phyloP scores from a whole-genome alignment of 2,113 vertebrate species.

The Osmerus mordax region DNA sequence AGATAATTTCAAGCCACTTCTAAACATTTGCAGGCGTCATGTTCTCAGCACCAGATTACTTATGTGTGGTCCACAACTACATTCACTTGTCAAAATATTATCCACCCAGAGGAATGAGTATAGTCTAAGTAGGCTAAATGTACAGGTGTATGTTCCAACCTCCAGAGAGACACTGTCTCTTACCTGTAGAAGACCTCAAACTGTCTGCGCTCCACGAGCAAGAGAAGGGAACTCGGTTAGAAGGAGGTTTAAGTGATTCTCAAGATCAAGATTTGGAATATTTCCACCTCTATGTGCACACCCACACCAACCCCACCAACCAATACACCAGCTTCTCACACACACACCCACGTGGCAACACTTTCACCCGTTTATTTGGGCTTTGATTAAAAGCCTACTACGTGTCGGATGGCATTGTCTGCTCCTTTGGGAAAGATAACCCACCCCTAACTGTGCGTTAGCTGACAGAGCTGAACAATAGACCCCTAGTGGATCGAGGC shows the following conservation, averaged over 20 bases:
- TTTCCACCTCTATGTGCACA: background rate
- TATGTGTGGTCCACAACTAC: too few relatives aligned
- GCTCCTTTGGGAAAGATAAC: constrained; percentile 3
- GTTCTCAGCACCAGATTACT: too few relatives aligned
- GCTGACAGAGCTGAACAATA: background rate
- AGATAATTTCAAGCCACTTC: too few relatives aligned
- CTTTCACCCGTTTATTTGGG: background rate
- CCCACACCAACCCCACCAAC: background rate
- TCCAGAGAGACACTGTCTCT: too few relatives aligned
- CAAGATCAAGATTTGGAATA: too few relatives aligned
- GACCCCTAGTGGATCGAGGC: constrained; percentile 2
- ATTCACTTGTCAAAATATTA: too few relatives aligned
- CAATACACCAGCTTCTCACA: background rate
- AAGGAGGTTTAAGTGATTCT: background rate
- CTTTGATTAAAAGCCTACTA: background rate
- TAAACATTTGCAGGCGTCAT: too few relatives aligned
- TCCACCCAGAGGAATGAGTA: too few relatives aligned
- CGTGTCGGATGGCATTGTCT: constrained; percentile 6
- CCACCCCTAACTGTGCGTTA: constrained; percentile 27
- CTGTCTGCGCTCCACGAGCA: background rate
- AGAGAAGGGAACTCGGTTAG: background rate
- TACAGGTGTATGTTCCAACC: too few relatives aligned
- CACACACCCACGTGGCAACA: constrained; percentile 1
- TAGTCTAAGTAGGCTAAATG: too few relatives aligned
- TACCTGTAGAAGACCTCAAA: too few relatives aligned